phyloP scores from a whole-genome alignment of 1,140 invertebrate genomes.

The Ctenoplectra terminalis region DNA sequence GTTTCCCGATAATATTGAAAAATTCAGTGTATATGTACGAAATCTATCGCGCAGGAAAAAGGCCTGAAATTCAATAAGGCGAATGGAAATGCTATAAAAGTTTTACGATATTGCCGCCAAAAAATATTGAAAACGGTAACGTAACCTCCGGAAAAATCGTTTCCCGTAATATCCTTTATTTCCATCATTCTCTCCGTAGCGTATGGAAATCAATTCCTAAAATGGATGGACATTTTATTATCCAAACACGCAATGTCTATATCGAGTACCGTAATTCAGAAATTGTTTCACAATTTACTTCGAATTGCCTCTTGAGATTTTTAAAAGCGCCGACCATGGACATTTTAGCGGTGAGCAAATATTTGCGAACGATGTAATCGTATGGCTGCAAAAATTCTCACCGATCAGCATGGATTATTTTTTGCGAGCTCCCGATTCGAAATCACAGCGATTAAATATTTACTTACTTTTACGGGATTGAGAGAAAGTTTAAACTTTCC shows the following conservation, averaged over 20 bases:
- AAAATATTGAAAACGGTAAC: background rate
- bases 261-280: background rate
- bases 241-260: background rate
- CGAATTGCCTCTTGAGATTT: background rate
- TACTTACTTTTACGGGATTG: background rate
- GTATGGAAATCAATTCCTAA: background rate
- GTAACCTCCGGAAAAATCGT: background rate
- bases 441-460: background rate
- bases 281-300: slow-evolving; percentile 14
- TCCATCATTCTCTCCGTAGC: background rate
- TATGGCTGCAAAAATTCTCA: slow-evolving; percentile 24
- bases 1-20: background rate
- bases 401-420: background rate
- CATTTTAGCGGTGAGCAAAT: slow-evolving; percentile 2
- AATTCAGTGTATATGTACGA: too few species aligned
- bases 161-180: background rate
- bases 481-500: background rate
- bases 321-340: background rate
- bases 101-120: background rate
- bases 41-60: background rate
- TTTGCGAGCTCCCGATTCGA: background rate
- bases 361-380: slow-evolving; percentile 7
- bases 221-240: background rate
- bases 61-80: slow-evolving; percentile 1
- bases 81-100: slow-evolving; percentile 8